Base-by-base conservation (phyloP, 2,797 vertebrate species). In the Oreochromis mossambicus region DNA sequence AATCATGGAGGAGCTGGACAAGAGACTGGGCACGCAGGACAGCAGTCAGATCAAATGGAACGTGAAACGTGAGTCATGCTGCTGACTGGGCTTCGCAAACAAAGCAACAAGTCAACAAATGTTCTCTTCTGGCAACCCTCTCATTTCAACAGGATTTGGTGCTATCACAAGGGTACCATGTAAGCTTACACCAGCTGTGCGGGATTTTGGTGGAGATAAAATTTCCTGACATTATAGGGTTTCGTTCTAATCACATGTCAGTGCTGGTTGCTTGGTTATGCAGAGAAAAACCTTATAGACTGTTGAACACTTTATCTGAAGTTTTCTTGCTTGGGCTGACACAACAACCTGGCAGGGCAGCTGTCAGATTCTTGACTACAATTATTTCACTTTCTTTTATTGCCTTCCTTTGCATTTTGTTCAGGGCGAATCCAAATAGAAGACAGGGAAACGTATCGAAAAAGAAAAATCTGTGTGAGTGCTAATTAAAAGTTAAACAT, bases 21-120 rank as follows among this genome's bases (percentile, higher is more conserved):
- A 91, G 88, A 93, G 86, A 43, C 95, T 99, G 84, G 94, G 94
- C 17, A 75, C 90, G 56, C 91, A 96, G 83, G 95, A 95, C 82
- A 38, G 63, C 87, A 91, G 77, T 15, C 90, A 86, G 88, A 91
- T 88, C 91, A 96, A 96, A 90, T 99, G 98, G 98, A 97, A 90
- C 2, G 87, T 97, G 90, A 97, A 97, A 82, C 94, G 98, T 99
- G 95, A 88, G 97, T 96, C 91, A 91, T 21, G 80, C 66, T 48
- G 84, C 76, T 6, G 78, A 79, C 78, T 81, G 46, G 79, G 80
- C 80, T 50, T 66, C 79, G 41, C 14, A 68, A 66, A 50, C 54
- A 32, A 75, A 87, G 75, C 91, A 86, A 89, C 87, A 86, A 85
- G 80, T 83, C 61, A 87, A 90, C 92, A 93, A 93, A 91, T 89